Conservation (phyloP, 2,113 vertebrate genomes). For the Chelonoidis abingdonii region DNA sequence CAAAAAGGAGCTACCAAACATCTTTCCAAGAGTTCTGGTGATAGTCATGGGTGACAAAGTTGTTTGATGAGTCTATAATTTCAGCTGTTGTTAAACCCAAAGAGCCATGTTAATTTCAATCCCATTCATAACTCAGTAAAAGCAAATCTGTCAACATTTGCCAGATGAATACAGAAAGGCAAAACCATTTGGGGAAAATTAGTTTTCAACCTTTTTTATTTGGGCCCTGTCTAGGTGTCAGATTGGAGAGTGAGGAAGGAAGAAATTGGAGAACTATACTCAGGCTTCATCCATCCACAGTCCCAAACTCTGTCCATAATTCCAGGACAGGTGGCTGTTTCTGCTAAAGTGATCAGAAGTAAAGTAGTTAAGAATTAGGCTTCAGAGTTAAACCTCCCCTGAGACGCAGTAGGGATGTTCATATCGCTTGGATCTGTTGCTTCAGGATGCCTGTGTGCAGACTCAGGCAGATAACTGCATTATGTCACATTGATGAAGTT, state of each 20-base stretch:
- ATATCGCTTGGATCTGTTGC: not conserved
- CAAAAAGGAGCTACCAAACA: not conserved
- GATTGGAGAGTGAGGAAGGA: not conserved
- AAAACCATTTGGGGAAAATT: not conserved
- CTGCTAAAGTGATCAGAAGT: not conserved
- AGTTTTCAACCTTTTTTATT: not conserved
- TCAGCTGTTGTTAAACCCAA: not conserved
- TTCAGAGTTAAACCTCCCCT: not conserved
- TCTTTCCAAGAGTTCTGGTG: not conserved
- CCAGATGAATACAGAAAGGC: not conserved
- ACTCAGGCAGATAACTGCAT: not conserved
- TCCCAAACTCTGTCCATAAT: not conserved
- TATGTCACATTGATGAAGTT: not conserved
- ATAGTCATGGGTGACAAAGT: not conserved
- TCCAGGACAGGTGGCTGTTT: not conserved
- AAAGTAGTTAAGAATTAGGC: not conserved
- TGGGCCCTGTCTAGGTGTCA: rapidly evolving
- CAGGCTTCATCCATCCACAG: not conserved
- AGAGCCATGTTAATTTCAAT: not conserved
- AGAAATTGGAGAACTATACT: not conserved
- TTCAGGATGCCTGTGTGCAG: not conserved
- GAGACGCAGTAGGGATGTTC: not conserved
- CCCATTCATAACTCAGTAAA: not conserved
- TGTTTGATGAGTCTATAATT: rapidly evolving
- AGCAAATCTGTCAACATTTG: not conserved